phyloP scores from a whole-genome alignment of 2,113 vertebrate species.

The Mus spicilegus region DNA sequence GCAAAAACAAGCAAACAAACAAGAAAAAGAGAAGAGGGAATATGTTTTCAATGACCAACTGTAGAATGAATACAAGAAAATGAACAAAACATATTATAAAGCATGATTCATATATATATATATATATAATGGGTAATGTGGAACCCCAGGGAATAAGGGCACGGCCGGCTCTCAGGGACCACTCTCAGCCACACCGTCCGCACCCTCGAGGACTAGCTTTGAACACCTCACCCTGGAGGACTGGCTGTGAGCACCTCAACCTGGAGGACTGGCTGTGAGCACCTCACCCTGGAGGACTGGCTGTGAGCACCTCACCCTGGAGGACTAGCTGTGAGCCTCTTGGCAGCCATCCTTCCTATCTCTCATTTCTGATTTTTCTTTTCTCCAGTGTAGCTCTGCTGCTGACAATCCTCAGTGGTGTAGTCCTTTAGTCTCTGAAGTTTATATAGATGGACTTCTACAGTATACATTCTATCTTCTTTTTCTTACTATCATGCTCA shows the following conservation, averaged over 20 bases:
- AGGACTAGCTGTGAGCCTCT: not conserved
- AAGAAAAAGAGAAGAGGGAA: no score
- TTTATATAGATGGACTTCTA: not conserved
- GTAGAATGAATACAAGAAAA: not conserved
- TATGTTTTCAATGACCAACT: not conserved
- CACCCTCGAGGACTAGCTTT: fast-evolving
- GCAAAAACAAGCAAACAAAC: not conserved
- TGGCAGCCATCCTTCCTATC: not conserved
- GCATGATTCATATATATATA: not conserved
- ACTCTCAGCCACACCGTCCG: not conserved
- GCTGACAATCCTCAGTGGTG: not conserved
- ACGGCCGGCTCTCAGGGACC: not conserved
- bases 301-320: not conserved
- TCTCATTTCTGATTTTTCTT: not conserved
- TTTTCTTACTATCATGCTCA: not conserved
- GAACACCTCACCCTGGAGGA: not conserved
- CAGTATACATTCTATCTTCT: not conserved
- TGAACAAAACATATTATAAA: not conserved
- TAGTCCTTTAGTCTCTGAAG: not conserved
- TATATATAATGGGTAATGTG: not conserved
- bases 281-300: no score
- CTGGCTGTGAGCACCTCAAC: not conserved
- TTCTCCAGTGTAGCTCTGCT: not conserved
- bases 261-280: no score
- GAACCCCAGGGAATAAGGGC: not conserved